Conservation (phyloP, 2,888 invertebrate species). For the Drosophila mercatorum region DNA sequence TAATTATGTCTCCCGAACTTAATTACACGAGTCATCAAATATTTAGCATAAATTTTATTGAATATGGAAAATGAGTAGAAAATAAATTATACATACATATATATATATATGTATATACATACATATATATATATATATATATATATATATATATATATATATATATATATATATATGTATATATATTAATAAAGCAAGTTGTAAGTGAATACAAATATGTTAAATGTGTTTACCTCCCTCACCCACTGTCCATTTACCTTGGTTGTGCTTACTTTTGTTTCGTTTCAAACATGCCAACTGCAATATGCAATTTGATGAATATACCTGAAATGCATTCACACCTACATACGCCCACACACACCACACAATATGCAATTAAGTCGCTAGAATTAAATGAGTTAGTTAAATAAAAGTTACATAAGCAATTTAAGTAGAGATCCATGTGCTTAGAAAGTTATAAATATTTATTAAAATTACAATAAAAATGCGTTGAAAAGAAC, state of each 20-base stretch:
- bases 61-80: conserved; percentile 46
- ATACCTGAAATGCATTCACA: conserved; percentile 44
- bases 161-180: conserved; percentile 17
- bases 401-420: conserved; percentile 71
- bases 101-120: too few species aligned
- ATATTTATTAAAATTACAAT: conserved; percentile 76
- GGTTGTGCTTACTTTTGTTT: conserved; percentile 14
- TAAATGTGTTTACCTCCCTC: conserved; percentile 35
- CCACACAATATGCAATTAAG: conserved; percentile 56
- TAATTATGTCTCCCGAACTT: conserved; percentile 31
- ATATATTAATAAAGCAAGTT: conserved; percentile 47
- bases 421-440: conserved; percentile 77
- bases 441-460: conserved; percentile 80
- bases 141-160: too few species aligned
- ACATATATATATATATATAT: too few species aligned
- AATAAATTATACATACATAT: conserved; percentile 29
- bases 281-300: conserved; percentile 35
- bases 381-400: conserved; percentile 61
- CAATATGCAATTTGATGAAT: conserved; percentile 43
- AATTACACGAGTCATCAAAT: conserved; percentile 57
- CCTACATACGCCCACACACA: conserved; percentile 12
- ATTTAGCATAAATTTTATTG: conserved; percentile 47
- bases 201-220: conserved; percentile 32
- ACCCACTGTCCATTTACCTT: conserved; percentile 13
- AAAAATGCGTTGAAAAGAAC: conserved; percentile 72